These are phyloP conservation scores for Aphyosemion australe DNA, from an alignment of 2,113 vertebrate genomes.

Conservation along the genomic window DNA sequence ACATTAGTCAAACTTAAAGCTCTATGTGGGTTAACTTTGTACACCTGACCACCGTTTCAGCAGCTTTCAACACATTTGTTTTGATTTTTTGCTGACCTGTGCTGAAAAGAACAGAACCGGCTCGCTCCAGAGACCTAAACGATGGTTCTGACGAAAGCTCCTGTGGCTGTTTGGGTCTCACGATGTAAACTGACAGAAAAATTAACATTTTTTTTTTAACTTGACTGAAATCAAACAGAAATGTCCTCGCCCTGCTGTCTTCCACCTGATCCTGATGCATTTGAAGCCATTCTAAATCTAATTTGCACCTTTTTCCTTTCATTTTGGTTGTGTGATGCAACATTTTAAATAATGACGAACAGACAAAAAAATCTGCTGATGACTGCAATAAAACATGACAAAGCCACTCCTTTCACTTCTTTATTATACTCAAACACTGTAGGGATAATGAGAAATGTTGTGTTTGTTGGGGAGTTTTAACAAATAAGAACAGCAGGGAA, in stretches of 20 bases:
- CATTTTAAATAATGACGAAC: slow-evolving; percentile 13
- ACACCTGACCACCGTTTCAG: slow-evolving; percentile 42
- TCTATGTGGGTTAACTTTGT: slow-evolving; percentile 48
- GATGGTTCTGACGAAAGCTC: slow-evolving; percentile 3
- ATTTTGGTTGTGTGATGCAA: slow-evolving; percentile 35
- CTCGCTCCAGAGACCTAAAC: slow-evolving; percentile 40
- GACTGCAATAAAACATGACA: slow-evolving; percentile 52
- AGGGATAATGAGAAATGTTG: too few relatives aligned
- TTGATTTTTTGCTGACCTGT: slow-evolving; percentile 50
- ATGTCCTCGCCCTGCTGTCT: slow-evolving; percentile 41
- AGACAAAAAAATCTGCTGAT: slow-evolving; percentile 10
- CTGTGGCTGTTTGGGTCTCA: too few relatives aligned
- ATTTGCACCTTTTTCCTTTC: slow-evolving; percentile 25
- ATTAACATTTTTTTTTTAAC: too few relatives aligned
- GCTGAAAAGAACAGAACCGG: slow-evolving; percentile 34
- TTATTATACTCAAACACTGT: not conserved
- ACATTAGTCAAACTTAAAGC: slow-evolving; percentile 44
- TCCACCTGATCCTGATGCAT: slow-evolving; percentile 47
- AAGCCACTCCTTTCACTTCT: slow-evolving; percentile 32
- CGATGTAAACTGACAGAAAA: too few relatives aligned
- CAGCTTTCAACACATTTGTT: slow-evolving; percentile 48
- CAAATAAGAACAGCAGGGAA: not conserved
- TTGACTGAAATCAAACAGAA: too few relatives aligned
- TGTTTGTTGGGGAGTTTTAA: slow-evolving; percentile 20
- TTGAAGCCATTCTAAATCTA: not conserved